Conservation (phyloP, 2,113 vertebrate genomes). For the Okapia johnstoni region DNA sequence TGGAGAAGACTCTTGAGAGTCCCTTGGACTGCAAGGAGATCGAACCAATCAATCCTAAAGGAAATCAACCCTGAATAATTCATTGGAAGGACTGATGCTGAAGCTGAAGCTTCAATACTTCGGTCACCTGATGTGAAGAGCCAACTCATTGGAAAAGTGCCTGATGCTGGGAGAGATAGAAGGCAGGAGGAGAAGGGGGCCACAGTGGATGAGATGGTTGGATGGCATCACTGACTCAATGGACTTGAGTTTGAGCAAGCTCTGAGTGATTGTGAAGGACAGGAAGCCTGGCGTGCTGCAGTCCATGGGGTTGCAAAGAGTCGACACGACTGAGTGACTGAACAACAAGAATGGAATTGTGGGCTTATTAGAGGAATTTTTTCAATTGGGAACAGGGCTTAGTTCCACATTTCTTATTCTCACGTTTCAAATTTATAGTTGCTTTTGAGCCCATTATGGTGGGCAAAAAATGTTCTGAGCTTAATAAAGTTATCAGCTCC, state of each 20-base stretch:
- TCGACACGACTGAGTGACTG: neutral
- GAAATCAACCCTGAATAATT: neutral
- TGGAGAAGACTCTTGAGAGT: neutral
- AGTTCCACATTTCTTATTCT: neutral
- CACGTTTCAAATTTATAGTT: conserved; percentile 13
- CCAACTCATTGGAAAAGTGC: neutral
- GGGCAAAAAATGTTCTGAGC: neutral
- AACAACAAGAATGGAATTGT: neutral
- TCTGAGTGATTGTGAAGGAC: neutral
- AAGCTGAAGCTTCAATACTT: neutral
- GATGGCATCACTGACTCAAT: neutral
- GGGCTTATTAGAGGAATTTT: neutral
- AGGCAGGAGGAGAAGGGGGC: neutral
- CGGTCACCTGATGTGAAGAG: neutral
- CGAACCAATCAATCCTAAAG: neutral
- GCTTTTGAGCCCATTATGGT: neutral
- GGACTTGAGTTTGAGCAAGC: neutral
- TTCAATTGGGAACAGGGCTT: neutral
- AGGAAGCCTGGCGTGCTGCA: neutral
- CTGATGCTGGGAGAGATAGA: neutral
- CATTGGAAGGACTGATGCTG: neutral
- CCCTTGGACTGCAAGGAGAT: neutral
- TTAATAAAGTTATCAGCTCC: neutral
- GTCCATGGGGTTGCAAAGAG: neutral
- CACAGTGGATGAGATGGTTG: neutral